phyloP scores from a whole-genome alignment of 2,113 vertebrate species.

The Leptosomus discolor region DNA sequence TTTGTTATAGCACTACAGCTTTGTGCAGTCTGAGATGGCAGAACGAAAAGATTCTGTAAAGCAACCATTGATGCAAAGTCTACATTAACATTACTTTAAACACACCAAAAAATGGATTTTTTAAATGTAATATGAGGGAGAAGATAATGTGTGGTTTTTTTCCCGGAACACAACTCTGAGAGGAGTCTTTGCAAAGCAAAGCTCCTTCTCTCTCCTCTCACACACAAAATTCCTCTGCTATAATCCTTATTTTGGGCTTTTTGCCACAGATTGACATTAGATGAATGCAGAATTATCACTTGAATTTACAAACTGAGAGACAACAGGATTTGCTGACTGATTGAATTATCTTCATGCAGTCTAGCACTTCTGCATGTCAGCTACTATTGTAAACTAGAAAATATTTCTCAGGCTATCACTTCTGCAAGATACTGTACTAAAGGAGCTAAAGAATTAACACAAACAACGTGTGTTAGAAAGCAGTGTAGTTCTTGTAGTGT shows the following conservation, averaged over 20 bases:
- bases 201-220: not conserved
- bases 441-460: not conserved
- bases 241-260: conserved; percentile 1
- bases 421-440: not conserved
- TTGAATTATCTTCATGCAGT: not conserved
- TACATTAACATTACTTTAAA: not conserved
- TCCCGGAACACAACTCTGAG: not conserved
- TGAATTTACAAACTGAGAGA: not conserved
- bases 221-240: not conserved
- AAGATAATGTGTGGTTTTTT: not conserved
- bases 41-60: not conserved
- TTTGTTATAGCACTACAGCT: not conserved
- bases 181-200: not conserved
- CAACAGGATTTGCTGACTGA: not conserved
- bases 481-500: too few relatives aligned
- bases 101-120: not conserved
- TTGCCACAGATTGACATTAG: not conserved
- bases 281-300: not conserved
- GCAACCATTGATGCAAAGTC: not conserved
- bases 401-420: not conserved
- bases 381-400: not conserved
- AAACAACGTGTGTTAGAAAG: not conserved
- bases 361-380: not conserved
- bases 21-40: not conserved
- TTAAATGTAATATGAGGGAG: not conserved